These are phyloP conservation scores for Corapipo altera DNA, from an alignment of 2,113 vertebrate genomes.

Conservation along the genomic window DNA sequence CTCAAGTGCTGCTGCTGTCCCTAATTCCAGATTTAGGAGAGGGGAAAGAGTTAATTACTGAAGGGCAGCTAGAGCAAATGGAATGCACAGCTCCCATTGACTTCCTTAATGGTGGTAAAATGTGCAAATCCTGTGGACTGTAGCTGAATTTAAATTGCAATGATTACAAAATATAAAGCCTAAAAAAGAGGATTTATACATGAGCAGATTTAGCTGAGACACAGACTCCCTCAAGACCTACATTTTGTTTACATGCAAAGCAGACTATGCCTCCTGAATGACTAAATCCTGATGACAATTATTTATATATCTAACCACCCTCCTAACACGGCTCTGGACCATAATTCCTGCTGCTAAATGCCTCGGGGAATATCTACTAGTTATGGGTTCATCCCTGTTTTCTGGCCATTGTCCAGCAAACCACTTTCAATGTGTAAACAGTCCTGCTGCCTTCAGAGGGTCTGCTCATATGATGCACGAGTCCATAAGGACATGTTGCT, in stretches of 20 bases:
- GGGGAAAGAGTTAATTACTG: conserved; percentile 31
- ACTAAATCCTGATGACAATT: conserved; percentile 5
- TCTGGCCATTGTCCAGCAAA: conserved; percentile 37
- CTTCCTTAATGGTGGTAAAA: conserved; percentile 47
- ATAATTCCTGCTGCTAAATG: background rate
- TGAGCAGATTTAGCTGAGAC: conserved; percentile 33
- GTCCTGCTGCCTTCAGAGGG: background rate
- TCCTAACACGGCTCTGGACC: background rate
- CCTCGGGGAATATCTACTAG: background rate
- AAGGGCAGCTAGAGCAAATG: background rate
- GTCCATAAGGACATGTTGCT: background rate
- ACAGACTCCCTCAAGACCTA: conserved; percentile 48
- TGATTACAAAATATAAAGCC: conserved; percentile 56
- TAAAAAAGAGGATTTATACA: conserved; percentile 60
- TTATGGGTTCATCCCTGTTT: background rate
- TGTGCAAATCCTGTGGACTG: conserved; percentile 41
- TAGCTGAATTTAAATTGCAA: conserved; percentile 54
- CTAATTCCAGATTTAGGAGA: background rate
- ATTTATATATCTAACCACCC: background rate
- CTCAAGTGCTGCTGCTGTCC: background rate
- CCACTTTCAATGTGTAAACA: background rate
- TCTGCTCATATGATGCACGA: background rate
- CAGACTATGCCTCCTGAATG: background rate
- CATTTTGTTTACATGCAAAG: conserved; percentile 55
- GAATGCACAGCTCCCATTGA: background rate